Percentiles rank a stretch among this genome's conserved stretches.
Evolutionary conservation across 1,140 invertebrate genomes (phyloP).

Genomic region (Asbolus verrucosus): DNA sequence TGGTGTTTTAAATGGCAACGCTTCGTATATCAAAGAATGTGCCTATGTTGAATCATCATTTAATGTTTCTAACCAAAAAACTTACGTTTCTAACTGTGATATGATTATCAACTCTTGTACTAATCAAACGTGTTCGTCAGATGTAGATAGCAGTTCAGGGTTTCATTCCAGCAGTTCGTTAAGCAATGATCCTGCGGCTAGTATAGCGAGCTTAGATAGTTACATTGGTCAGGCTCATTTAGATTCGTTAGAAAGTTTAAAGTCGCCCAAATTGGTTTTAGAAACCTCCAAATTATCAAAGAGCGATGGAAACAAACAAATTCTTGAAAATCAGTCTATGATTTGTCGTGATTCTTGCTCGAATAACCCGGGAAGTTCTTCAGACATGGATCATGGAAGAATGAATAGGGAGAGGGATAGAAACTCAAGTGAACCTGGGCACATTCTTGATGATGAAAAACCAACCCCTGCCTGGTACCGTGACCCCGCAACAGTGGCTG

Average conservation of each 20-base stretch:
- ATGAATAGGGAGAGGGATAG: conserved; percentile 5
- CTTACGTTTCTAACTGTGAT: conserved; percentile 44
- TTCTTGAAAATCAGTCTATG: conserved; percentile 37
- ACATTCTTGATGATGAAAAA: conserved; percentile 48
- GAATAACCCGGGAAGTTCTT: conserved; percentile 6
- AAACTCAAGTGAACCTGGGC: conserved; percentile 8
- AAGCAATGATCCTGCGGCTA: not conserved
- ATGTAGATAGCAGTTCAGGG: conserved; percentile 30
- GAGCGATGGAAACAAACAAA: conserved; percentile 22
- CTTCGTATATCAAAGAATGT: conserved; percentile 47
- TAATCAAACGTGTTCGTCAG: conserved; percentile 3
- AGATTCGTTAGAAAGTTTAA: conserved; percentile 58
- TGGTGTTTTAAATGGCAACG: conserved; percentile 46
- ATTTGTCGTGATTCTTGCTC: conserved; percentile 8
- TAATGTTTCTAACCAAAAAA: conserved; percentile 36
- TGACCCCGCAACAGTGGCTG: conserved; percentile 69
- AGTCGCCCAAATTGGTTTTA: conserved; percentile 61
- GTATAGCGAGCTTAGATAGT: conserved; percentile 4
- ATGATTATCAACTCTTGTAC: not conserved
- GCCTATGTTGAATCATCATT: conserved; percentile 37
- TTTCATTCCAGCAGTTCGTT: conserved; percentile 46
- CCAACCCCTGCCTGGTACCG: conserved; percentile 67
- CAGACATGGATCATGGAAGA: conserved; percentile 10
- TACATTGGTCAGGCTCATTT: conserved; percentile 8
- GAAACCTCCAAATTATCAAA: conserved; percentile 50